phyloP scores from a whole-genome alignment of 2,113 vertebrate genomes.

The Paradisaea rubra region DNA sequence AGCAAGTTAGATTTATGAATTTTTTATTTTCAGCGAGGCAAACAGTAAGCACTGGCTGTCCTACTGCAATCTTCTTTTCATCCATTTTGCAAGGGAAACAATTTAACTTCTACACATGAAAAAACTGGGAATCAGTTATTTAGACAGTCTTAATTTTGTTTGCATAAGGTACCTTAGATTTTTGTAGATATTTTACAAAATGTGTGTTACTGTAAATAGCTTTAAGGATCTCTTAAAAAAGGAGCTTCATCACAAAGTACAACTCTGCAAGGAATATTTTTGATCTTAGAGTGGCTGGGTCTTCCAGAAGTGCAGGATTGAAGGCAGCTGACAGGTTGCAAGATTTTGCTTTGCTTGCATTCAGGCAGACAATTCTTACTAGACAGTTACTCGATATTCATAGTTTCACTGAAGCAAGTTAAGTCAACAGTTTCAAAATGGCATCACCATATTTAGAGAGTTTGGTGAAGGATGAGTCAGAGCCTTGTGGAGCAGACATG shows the following conservation, averaged over 20 bases:
- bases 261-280: neutral
- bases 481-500: neutral
- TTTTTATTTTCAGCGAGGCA: neutral
- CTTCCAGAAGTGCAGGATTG: neutral
- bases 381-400: neutral
- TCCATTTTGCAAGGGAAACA: neutral
- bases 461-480: neutral
- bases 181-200: neutral
- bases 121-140: neutral
- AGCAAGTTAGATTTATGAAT: neutral
- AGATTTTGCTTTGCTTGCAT: neutral
- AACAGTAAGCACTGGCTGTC: neutral
- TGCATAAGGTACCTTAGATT: neutral
- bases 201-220: fast-evolving
- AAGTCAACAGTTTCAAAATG: neutral
- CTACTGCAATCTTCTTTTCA: neutral
- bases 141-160: neutral
- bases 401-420: neutral
- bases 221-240: neutral
- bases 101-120: neutral
- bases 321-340: neutral
- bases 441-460: neutral
- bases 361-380: neutral
- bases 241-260: neutral
- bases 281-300: neutral